Percentiles rank a stretch among this genome's conserved stretches.
Conservation (phyloP, 2,797 vertebrate species). For the Lepilemur ruficaudatus region DNA sequence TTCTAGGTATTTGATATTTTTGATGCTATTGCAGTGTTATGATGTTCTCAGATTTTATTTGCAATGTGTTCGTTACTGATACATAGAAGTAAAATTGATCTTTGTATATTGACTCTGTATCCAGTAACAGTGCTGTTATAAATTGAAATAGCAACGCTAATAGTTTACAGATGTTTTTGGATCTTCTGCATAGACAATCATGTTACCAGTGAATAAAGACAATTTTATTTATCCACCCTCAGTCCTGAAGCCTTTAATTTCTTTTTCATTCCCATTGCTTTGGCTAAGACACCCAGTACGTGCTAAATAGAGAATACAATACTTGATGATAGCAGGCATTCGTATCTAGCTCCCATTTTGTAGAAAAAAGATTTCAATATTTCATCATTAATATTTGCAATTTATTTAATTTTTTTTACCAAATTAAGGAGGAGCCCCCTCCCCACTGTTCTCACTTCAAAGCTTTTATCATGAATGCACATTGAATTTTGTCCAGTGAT, state of each 20-base stretch:
- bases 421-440: not conserved
- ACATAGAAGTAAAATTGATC: not conserved
- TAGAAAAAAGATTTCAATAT: not conserved
- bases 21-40: not conserved
- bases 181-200: not conserved
- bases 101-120: not conserved
- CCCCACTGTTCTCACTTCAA: not conserved
- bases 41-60: constrained; percentile 19
- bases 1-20: not conserved
- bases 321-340: not conserved
- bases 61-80: not conserved
- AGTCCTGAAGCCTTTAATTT: not conserved
- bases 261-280: not conserved
- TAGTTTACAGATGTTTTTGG: not conserved
- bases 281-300: not conserved
- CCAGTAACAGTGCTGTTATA: not conserved
- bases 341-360: not conserved
- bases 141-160: not conserved
- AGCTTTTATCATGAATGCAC: not conserved
- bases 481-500: not conserved
- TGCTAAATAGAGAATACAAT: not conserved
- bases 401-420: not conserved
- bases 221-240: not conserved
- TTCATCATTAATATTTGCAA: not conserved
- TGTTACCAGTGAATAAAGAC: not conserved